Base-by-base conservation (phyloP, 2,888 invertebrate genomes). In the Geophilus truncorum region DNA sequence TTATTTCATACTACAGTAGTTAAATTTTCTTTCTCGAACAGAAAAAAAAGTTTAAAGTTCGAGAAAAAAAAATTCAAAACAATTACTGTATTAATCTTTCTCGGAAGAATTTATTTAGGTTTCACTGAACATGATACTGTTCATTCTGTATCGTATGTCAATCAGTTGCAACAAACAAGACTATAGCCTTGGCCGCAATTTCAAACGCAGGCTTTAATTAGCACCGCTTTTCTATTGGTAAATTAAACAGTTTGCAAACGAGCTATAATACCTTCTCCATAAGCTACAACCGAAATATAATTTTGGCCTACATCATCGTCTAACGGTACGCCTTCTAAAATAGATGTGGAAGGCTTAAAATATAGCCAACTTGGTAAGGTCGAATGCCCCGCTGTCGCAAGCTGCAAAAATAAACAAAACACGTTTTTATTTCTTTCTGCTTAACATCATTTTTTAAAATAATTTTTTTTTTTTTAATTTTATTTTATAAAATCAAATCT, bases 261-360 rank as follows among this genome's bases (percentile, higher is more conserved):
- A n/a, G 2, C n/a, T n/a, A n/a, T n/a, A n/a, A n/a, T 78, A 51
- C 45, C 40, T 78, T 28, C 62, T 51, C 85, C 86, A 21, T 83
- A 81, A 30, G 87, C 87, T 62, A 84, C 83, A 23, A 88, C 87
- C 81, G 86, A 85, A 30, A 88, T 84, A 83, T 90, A 90, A 85
- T 92, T 90, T 78, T 90, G 89, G 79, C 93, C 94, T 12, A 92
- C 86, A 86, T 94, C 92, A 81, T 90, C 89, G 80, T 88, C 87
- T 83, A 90, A 89, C 0, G 95, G 94, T 80, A 94, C 90, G 21
- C 94, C 94, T 86, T 91, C 90, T 85, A 95, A 90, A 81, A 92
- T 89, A n/a, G 91, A 91, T 83, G 91, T 90, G 80, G 88, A 89
- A 80, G 90, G 90, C 87, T 93, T 92, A 88, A 93, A 93, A 83